Base-by-base conservation (phyloP, 2,113 vertebrate genomes). In the Engraulis encrasicolus region DNA sequence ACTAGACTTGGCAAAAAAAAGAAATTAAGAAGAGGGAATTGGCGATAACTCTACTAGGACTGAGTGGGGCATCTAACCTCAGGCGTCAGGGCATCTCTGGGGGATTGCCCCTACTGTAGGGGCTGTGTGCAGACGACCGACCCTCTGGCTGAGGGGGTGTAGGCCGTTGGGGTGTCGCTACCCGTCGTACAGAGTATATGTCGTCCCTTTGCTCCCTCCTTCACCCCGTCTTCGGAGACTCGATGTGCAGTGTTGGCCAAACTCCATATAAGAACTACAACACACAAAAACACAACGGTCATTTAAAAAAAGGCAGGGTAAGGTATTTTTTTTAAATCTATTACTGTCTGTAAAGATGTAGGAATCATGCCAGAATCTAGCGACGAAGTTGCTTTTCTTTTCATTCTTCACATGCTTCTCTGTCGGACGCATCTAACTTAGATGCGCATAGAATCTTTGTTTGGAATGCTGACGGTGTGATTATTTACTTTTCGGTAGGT, bases 211-310 rank as follows among this genome's bases (percentile, higher is more conserved):
- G 20, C 6, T 19, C 14, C n/a, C 7, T 20, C 79, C 84, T n/a
- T 99, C 95, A 98, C 85, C 95, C 95, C 2, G 91, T 96, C 94
- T 95, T 98, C 82, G 96, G 95, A 5, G 95, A 94, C 81, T 99
- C 98, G 84, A 98, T 92, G 84, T 97, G 94, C 86, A 99, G 91
- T 49, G 96, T 88, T 36, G 98, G 98, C 98, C 98, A 99, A 79
- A 99, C 95, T 80, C 98, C 97, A 49, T 95, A 96, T 78, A 98
- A 0, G 92, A 99, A 99, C 98, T 99, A 92, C 40, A 54, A 79
- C 50, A 85, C 54, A 82, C 36, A 1, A 45, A 45, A 45, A 45
- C 9, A 45, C 40, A 45, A 45, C 40, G 9, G 40, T 45, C 40
- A 45, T 5, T 9, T 45, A 45, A 45, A 45, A 3, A 45, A 45